Evolutionary conservation across 2,888 invertebrate species (phyloP).

Genomic region (Drosophila meridiana): DNA sequence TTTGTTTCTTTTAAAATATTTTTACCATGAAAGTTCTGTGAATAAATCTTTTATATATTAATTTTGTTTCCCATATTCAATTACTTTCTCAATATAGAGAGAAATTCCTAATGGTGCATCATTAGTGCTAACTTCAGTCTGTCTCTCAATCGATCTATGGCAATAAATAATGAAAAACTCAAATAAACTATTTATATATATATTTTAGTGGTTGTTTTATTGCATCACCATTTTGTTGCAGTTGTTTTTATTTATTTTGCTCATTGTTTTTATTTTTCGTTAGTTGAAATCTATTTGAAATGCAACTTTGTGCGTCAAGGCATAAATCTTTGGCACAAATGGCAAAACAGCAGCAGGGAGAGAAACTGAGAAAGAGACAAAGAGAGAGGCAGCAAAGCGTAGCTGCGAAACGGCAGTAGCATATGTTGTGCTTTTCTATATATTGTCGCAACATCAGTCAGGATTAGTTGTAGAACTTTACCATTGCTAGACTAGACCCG

Average conservation of each 20-base stretch:
- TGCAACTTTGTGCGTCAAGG: conserved; percentile 73
- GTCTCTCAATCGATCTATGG: not conserved
- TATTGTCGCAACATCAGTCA: conserved; percentile 78
- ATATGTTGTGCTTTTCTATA: conserved; percentile 74
- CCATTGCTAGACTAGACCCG: conserved; percentile 56
- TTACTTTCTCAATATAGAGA: not conserved
- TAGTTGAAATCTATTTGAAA: conserved; percentile 62
- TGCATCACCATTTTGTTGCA: conserved; percentile 17
- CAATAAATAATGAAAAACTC: not conserved
- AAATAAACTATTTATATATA: not conserved
- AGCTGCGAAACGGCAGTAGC: conserved; percentile 70
- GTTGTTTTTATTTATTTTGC: conserved; percentile 5
- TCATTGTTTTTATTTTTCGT: conserved; percentile 42
- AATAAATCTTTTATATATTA: not conserved
- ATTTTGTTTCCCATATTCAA: not conserved
- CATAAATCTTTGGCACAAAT: conserved; percentile 71
- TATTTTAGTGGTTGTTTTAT: not conserved
- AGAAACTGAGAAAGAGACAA: not conserved
- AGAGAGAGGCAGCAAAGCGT: conserved; percentile 64
- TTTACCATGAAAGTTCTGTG: too few species aligned
- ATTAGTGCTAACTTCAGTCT: not conserved
- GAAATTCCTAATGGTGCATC: not conserved
- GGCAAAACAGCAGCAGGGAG: conserved; percentile 56
- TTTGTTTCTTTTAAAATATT: too few species aligned
- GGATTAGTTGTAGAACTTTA: conserved; percentile 76